These are phyloP conservation scores for Cromileptes altivelis DNA, from an alignment of 2,113 vertebrate genomes.

Conservation along the genomic window DNA sequence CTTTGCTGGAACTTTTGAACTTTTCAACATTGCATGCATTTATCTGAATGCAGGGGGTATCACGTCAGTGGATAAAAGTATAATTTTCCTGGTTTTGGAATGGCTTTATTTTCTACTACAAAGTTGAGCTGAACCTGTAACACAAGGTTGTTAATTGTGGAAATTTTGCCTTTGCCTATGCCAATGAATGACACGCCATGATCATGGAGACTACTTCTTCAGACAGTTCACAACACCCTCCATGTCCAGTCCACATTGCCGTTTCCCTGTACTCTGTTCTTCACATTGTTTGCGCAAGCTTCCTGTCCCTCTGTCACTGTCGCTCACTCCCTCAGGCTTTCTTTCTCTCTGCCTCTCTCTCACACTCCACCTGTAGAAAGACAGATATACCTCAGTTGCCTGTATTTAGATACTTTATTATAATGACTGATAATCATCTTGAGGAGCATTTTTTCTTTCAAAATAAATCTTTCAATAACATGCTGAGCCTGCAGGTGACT, in stretches of 20 bases:
- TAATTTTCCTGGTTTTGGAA: conserved; percentile 11
- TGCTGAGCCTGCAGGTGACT: neutral
- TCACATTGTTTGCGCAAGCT: conserved; percentile 14
- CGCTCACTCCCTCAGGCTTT: conserved; percentile 36
- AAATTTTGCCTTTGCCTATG: conserved; percentile 43
- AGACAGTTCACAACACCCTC: conserved; percentile 17
- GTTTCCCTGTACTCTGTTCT: conserved; percentile 7
- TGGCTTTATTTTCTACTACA: conserved; percentile 32
- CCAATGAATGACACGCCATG: conserved; percentile 18
- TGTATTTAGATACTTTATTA: conserved; percentile 87
- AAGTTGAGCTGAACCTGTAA: conserved; percentile 34
- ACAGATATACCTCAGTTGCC: conserved; percentile 87
- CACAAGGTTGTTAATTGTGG: conserved; percentile 15
- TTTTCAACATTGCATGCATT: conserved; percentile 19
- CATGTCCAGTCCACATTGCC: conserved; percentile 5
- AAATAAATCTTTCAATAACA: conserved; percentile 82
- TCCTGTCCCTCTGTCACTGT: conserved; percentile 13
- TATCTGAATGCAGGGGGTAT: conserved; percentile 25
- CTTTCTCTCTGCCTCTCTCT: conserved; percentile 10
- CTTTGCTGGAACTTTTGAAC: neutral
- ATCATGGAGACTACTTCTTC: conserved; percentile 22
- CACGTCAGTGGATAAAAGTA: conserved; percentile 9
- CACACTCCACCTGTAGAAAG: conserved; percentile 72
- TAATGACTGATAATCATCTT: conserved; percentile 73
- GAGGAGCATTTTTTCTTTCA: conserved; percentile 70